Conservation (phyloP, 2,113 vertebrate species). For the Mesembrinibis cayennensis region DNA sequence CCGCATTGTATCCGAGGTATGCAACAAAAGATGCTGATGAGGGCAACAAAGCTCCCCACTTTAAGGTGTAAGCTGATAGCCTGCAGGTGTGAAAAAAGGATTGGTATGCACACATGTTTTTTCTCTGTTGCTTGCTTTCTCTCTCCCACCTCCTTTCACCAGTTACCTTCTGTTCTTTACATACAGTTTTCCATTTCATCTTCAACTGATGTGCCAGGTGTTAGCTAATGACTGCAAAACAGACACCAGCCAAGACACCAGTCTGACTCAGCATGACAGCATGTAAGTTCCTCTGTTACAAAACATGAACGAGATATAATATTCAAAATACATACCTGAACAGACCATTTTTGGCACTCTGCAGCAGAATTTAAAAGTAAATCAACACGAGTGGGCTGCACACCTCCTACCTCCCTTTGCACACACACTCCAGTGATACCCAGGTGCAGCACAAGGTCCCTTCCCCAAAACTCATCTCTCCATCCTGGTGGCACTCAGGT, state of each 20-base stretch:
- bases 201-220: slow-evolving; percentile 8
- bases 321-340: background rate
- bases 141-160: background rate
- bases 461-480: background rate
- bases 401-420: rapidly evolving
- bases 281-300: background rate
- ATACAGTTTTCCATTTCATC: background rate
- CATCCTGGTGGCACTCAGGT: background rate
- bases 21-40: background rate
- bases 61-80: background rate
- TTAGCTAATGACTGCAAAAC: background rate
- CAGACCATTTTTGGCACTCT: background rate
- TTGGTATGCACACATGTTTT: background rate
- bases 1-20: rapidly evolving
- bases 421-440: rapidly evolving
- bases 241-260: background rate
- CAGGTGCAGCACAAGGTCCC: rapidly evolving
- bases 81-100: background rate
- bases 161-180: background rate
- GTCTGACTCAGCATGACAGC: rapidly evolving
- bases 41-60: rapidly evolving
- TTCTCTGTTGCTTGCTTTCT: background rate
- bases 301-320: rapidly evolving
- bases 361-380: background rate
- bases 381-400: background rate